These are phyloP conservation scores for Parotia lawesii DNA, from an alignment of 2,113 vertebrate species.

Conservation along the genomic window DNA sequence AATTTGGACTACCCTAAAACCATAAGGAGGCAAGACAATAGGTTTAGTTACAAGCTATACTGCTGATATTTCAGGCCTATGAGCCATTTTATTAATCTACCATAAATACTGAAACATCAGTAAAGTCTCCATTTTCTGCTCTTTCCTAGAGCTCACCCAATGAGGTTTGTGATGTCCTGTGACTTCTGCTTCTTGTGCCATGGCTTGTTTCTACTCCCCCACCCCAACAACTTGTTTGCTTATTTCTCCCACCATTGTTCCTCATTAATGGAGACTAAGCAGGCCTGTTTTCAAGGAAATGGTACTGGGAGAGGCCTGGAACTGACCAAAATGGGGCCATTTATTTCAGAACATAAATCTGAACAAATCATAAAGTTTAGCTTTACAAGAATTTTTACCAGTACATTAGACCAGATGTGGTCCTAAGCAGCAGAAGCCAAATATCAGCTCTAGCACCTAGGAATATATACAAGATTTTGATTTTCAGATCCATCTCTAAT, in stretches of 20 bases:
- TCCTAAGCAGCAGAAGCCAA: neutral
- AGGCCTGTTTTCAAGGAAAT: neutral
- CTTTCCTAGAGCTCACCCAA: neutral
- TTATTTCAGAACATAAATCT: neutral
- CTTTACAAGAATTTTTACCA: neutral
- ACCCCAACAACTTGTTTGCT: neutral
- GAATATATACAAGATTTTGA: neutral
- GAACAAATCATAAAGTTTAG: neutral
- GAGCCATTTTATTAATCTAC: neutral
- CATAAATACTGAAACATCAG: neutral
- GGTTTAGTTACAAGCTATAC: neutral
- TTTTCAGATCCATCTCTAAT: neutral
- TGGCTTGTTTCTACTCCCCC: neutral
- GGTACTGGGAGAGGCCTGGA: neutral
- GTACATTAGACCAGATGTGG: neutral
- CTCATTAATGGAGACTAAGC: neutral
- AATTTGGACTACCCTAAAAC: neutral
- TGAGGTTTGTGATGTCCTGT: neutral
- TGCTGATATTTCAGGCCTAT: neutral
- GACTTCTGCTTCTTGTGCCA: neutral
- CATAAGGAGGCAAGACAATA: neutral
- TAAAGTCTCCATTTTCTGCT: neutral
- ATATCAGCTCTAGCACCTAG: neutral
- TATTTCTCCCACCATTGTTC: accelerated
- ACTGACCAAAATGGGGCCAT: neutral